These are phyloP conservation scores for Papilio aristodemus DNA, from an alignment of 1,140 invertebrate genomes.

Conservation along the genomic window DNA sequence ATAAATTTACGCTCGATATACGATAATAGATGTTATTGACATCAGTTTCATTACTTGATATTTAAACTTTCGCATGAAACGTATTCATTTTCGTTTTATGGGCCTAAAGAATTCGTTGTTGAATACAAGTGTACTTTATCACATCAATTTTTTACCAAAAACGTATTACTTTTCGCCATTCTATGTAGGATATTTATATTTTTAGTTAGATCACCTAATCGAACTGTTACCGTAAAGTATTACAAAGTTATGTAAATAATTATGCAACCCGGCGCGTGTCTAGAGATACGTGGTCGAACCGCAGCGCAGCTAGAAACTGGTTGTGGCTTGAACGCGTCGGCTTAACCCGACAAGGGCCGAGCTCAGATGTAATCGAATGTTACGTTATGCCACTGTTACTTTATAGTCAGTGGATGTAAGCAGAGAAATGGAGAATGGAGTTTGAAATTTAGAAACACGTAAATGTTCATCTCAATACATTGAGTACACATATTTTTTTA, in stretches of 20 bases:
- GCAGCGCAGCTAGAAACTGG: constrained; percentile 9
- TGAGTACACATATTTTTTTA: too few species aligned
- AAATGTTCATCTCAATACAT: too few species aligned
- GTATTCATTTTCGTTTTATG: too few species aligned
- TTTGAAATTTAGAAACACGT: not conserved
- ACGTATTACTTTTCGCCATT: too few species aligned
- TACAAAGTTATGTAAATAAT: constrained; percentile 13
- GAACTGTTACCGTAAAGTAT: not conserved
- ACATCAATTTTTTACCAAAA: too few species aligned
- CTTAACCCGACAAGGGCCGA: not conserved
- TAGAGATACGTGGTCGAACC: constrained; percentile 12
- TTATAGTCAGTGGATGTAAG: not conserved
- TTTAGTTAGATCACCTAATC: not conserved
- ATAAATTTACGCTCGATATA: too few species aligned
- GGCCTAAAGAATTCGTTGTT: too few species aligned
- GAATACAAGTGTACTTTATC: too few species aligned
- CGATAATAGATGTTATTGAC: too few species aligned
- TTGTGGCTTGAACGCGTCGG: constrained; percentile 2
- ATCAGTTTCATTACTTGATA: too few species aligned
- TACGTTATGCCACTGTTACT: constrained; percentile 1
- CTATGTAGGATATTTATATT: not conserved
- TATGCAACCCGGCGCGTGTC: not conserved
- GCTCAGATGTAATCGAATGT: not conserved
- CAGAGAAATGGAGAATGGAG: not conserved
- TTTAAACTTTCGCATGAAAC: too few species aligned